These are phyloP conservation scores for Myrmecophaga tridactyla DNA, from an alignment of 2,113 vertebrate genomes.

Conservation along the genomic window DNA sequence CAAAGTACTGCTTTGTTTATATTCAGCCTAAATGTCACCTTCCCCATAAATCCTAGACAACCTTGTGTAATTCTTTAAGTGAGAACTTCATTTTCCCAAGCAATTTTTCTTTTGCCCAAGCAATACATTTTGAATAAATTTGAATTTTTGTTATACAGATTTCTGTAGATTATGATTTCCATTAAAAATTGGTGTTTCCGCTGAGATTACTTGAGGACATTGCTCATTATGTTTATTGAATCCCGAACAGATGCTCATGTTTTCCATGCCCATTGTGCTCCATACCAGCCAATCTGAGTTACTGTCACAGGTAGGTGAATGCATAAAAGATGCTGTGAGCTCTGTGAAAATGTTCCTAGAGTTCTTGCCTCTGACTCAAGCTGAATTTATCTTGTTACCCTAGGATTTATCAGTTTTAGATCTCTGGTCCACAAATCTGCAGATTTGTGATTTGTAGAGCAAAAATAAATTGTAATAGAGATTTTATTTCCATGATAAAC, in stretches of 20 bases:
- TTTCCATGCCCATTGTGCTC: not conserved
- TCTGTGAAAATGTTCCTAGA: not conserved
- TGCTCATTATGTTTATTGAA: not conserved
- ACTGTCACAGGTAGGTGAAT: not conserved
- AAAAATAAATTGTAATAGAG: not conserved
- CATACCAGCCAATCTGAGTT: fast-evolving
- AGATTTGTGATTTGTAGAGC: not conserved
- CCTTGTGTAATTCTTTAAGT: not conserved
- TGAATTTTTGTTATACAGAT: not conserved
- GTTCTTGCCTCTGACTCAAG: not conserved
- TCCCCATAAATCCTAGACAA: not conserved
- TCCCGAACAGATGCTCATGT: not conserved
- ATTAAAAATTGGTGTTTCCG: not conserved
- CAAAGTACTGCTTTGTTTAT: not conserved
- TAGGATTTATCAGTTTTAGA: not conserved
- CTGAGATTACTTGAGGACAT: not conserved
- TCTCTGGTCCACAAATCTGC: not conserved
- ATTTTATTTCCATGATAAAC: too few relatives aligned
- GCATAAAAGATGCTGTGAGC: not conserved
- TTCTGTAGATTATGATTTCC: not conserved
- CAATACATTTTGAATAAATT: not conserved
- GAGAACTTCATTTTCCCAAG: not conserved
- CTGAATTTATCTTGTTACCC: not conserved
- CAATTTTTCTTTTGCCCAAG: not conserved
- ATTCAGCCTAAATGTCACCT: not conserved